Percentiles rank a stretch among this genome's conserved stretches.
phyloP scores from a whole-genome alignment of 2,113 vertebrate species.

The Mormoops blainvillei region DNA sequence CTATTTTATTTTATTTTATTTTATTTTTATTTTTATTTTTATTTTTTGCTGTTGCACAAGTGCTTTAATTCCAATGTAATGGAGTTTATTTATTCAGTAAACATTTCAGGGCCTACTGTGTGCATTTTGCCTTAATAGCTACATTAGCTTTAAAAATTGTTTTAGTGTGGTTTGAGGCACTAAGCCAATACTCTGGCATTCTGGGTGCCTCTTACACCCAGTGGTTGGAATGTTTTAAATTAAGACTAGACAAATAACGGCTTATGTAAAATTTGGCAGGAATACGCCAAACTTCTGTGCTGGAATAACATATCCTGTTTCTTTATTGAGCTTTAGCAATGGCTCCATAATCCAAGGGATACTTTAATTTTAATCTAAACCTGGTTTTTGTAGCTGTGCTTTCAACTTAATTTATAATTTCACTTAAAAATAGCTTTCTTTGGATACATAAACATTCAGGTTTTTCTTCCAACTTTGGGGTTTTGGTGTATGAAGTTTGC shows the following conservation, averaged over 20 bases:
- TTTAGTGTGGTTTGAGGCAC: neutral
- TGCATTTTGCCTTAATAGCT: neutral
- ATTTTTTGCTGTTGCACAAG: neutral
- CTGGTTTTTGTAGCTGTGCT: neutral
- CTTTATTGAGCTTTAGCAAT: neutral
- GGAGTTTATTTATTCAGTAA: neutral
- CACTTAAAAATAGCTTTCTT: neutral
- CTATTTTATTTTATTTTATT: too few relatives aligned
- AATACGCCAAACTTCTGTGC: neutral
- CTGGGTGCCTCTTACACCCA: neutral
- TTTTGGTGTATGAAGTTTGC: neutral
- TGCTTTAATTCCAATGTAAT: neutral
- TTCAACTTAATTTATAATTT: neutral
- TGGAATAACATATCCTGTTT: neutral
- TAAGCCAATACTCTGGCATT: neutral
- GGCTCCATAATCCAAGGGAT: neutral
- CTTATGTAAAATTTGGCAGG: neutral
- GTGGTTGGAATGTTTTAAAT: neutral
- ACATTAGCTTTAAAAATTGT: neutral
- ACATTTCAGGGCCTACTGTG: neutral
- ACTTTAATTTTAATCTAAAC: neutral
- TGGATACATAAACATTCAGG: neutral
- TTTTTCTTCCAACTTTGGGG: neutral
- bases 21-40: neutral
- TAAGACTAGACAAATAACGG: constrained; percentile 8